Conservation (phyloP, 2,888 invertebrate genomes). For the Lithophane socia region DNA sequence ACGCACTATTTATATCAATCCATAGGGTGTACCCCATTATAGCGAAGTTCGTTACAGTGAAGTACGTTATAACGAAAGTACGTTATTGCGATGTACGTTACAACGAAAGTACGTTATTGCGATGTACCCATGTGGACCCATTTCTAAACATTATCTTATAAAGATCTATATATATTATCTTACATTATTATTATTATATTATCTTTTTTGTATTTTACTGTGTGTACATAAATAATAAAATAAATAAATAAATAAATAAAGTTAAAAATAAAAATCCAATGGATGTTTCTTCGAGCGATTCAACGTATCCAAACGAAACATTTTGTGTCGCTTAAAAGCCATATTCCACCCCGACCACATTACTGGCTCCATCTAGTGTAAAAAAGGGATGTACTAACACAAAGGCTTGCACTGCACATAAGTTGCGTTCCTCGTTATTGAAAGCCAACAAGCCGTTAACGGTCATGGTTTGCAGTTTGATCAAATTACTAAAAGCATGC, state of each 20-base stretch:
- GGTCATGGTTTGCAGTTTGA: constrained; percentile 63
- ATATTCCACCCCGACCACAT: constrained; percentile 33
- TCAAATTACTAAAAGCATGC: constrained; percentile 58
- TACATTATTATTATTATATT: too few species aligned
- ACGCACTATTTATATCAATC: too few species aligned
- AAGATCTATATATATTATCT: too few species aligned
- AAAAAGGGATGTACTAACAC: constrained; percentile 44
- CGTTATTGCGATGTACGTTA: too few species aligned
- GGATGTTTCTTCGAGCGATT: not conserved
- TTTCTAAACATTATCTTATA: not conserved
- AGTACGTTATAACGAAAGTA: too few species aligned
- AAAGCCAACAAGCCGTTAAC: constrained; percentile 68
- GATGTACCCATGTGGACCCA: not conserved
- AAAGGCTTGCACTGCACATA: constrained; percentile 45
- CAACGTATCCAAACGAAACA: not conserved
- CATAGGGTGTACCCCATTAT: too few species aligned
- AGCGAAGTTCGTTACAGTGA: too few species aligned
- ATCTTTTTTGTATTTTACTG: too few species aligned
- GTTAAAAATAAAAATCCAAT: not conserved
- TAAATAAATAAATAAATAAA: too few species aligned
- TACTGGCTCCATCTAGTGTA: constrained; percentile 41
- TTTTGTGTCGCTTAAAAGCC: constrained; percentile 12
- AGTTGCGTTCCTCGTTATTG: constrained; percentile 62
- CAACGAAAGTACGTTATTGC: too few species aligned
- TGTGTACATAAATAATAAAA: too few species aligned